Conservation (phyloP, 2,113 vertebrate genomes). For the Passerina amoena region DNA sequence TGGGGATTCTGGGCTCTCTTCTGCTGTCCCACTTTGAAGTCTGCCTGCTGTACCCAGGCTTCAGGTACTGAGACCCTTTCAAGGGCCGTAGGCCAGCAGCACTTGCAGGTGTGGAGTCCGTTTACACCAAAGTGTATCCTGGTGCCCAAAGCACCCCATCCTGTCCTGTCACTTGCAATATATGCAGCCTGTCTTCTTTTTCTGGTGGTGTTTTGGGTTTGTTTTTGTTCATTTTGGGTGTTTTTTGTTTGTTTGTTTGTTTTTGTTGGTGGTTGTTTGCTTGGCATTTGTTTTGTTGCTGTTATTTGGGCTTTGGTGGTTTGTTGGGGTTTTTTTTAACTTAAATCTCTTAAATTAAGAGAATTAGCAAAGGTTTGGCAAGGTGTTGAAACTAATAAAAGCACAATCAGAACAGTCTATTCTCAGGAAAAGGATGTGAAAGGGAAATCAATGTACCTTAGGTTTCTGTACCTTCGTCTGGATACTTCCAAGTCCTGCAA, state of each 20-base stretch:
- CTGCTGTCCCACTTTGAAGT: background rate
- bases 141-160: background rate
- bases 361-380: background rate
- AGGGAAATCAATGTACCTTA: constrained; percentile 28
- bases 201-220: background rate
- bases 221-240: background rate
- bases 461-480: constrained; percentile 18
- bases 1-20: background rate
- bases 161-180: background rate
- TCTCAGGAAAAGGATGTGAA: background rate
- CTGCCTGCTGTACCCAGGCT: background rate
- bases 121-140: background rate
- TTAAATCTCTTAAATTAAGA: background rate
- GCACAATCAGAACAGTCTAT: background rate
- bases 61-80: background rate
- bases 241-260: background rate
- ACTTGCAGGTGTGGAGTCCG: background rate
- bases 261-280: background rate
- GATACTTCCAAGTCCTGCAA: constrained; percentile 9
- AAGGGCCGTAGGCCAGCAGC: background rate
- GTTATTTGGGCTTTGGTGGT: background rate
- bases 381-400: background rate
- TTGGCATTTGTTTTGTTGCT: background rate
- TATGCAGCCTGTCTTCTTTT: background rate
- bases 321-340: background rate